Evolutionary conservation across 2,797 vertebrate species (phyloP).

Genomic region (Lateolabrax maculatus): DNA sequence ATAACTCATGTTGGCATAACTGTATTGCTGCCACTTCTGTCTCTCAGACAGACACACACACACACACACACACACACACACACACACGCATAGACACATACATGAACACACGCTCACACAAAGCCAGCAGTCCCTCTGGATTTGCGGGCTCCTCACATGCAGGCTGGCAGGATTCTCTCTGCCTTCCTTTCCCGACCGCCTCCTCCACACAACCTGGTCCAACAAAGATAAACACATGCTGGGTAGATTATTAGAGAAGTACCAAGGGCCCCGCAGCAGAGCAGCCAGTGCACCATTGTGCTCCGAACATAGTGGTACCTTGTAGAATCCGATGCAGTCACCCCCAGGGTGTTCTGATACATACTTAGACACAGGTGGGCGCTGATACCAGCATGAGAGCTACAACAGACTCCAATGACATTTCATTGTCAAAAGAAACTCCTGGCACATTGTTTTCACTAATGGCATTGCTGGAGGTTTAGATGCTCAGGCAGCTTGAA

Average conservation of each 20-base stretch:
- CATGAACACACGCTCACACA: constrained; percentile 56
- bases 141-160: constrained; percentile 76
- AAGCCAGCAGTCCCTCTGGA: constrained; percentile 80
- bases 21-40: constrained; percentile 73
- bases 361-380: constrained; percentile 81
- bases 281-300: constrained; percentile 78
- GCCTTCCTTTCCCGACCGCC: constrained; percentile 69
- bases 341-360: constrained; percentile 76
- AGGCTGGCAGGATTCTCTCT: constrained; percentile 79
- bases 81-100: constrained; percentile 20
- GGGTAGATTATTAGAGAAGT: constrained; percentile 85
- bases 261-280: constrained; percentile 78
- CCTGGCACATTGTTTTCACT: constrained; percentile 67
- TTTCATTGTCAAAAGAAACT: constrained; percentile 73
- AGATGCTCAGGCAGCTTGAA: constrained; percentile 28
- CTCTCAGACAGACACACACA: constrained; percentile 39
- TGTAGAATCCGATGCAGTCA: constrained; percentile 74
- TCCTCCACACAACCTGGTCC: constrained; percentile 84
- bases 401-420: constrained; percentile 70
- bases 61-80: neutral
- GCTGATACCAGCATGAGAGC: constrained; percentile 72
- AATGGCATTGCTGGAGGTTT: constrained; percentile 52
- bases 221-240: constrained; percentile 87
- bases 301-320: constrained; percentile 64
- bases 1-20: constrained; percentile 77